Evolutionary conservation across 2,888 invertebrate genomes (phyloP).

Genomic region (Xestia sexstrigata): DNA sequence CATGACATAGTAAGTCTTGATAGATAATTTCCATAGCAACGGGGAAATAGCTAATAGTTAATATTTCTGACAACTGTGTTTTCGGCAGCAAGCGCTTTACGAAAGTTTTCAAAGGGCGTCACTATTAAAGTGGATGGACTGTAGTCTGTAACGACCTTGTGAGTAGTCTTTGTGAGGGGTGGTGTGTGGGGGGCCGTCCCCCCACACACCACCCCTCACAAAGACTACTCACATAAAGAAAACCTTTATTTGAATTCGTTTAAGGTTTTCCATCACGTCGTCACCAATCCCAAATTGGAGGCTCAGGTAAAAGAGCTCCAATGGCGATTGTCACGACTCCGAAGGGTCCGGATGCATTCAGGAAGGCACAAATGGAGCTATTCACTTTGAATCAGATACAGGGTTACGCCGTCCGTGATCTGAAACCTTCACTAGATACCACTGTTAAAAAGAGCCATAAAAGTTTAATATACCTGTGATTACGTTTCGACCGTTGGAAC

Average conservation of each 20-base stretch:
- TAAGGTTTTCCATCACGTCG: slow-evolving; percentile 63
- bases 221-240: slow-evolving; percentile 40
- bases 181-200: too few species aligned
- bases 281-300: slow-evolving; percentile 63
- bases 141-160: slow-evolving; percentile 4
- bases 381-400: slow-evolving; percentile 83
- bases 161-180: too few species aligned
- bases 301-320: slow-evolving; percentile 68
- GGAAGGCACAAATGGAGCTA: slow-evolving; percentile 79
- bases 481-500: slow-evolving; percentile 49
- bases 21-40: too few species aligned
- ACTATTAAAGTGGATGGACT: background rate
- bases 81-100: background rate
- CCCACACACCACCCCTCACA: slow-evolving; percentile 9
- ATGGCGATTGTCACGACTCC: slow-evolving; percentile 74
- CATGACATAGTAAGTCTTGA: too few species aligned
- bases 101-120: background rate
- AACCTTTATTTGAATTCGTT: slow-evolving; percentile 55
- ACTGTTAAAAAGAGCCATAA: slow-evolving; percentile 68
- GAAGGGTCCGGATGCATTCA: slow-evolving; percentile 85
- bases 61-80: background rate
- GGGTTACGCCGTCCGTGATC: slow-evolving; percentile 81
- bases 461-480: slow-evolving; percentile 65
- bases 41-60: too few species aligned
- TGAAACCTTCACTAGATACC: slow-evolving; percentile 76